phyloP scores from a whole-genome alignment of 2,888 invertebrate species.

The Exocentrus adspersus region DNA sequence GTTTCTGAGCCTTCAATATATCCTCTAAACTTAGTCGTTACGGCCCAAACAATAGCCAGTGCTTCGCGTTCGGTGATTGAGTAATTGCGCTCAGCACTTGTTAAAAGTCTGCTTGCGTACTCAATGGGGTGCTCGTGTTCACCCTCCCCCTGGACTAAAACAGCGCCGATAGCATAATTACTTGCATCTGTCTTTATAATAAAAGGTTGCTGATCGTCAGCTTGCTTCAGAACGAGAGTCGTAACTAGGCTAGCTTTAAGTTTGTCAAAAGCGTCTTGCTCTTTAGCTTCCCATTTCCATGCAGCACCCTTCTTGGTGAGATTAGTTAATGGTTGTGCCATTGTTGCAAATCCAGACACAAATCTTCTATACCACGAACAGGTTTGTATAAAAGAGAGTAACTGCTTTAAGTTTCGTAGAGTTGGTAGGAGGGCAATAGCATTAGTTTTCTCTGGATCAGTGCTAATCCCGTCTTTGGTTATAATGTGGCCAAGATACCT shows the following conservation, averaged over 20 bases:
- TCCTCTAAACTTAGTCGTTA: slow-evolving; percentile 58
- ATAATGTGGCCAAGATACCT: slow-evolving; percentile 36
- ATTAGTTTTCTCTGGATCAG: slow-evolving; percentile 36
- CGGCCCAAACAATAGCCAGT: no score
- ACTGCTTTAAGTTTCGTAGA: slow-evolving; percentile 35
- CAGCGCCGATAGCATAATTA: slow-evolving; percentile 42
- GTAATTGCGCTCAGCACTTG: slow-evolving; percentile 40
- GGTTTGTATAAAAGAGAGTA: slow-evolving; percentile 37
- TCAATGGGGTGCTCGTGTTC: slow-evolving; percentile 39
- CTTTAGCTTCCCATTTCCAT: slow-evolving; percentile 30
- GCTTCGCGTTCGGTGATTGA: no score
- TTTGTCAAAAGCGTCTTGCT: slow-evolving; percentile 32
- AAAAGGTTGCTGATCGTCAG: slow-evolving; percentile 36
- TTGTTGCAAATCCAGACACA: slow-evolving; percentile 33
- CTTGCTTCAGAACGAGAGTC: slow-evolving; percentile 43
- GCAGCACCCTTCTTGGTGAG: slow-evolving; percentile 31
- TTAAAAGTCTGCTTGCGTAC: slow-evolving; percentile 41
- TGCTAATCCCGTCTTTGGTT: slow-evolving; percentile 34
- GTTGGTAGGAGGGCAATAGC: slow-evolving; percentile 31
- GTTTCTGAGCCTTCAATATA: slow-evolving; percentile 58
- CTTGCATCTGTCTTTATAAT: slow-evolving; percentile 47
- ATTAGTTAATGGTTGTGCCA: slow-evolving; percentile 33
- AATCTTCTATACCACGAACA: slow-evolving; percentile 40
- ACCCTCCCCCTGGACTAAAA: slow-evolving; percentile 41
- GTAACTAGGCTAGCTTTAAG: slow-evolving; percentile 35